Evolutionary conservation across 2,113 vertebrate species (phyloP).

Genomic region (Cranoglanis bouderius): DNA sequence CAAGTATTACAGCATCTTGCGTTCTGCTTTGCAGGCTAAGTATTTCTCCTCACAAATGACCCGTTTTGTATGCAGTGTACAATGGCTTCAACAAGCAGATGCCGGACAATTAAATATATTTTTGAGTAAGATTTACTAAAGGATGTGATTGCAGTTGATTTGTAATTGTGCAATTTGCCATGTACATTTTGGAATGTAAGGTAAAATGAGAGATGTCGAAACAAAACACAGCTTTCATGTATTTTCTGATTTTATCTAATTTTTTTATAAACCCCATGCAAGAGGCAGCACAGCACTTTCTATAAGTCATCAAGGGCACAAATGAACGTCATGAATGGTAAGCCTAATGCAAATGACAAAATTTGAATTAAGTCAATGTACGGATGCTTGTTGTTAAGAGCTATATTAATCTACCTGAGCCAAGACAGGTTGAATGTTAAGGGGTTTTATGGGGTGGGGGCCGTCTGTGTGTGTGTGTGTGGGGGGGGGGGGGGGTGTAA

Average conservation of each 20-base stretch:
- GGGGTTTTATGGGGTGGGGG: background rate
- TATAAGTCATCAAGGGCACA: background rate
- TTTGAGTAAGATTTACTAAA: slow-evolving; percentile 90
- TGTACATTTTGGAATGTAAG: slow-evolving; percentile 62
- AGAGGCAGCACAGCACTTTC: background rate
- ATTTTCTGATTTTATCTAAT: background rate
- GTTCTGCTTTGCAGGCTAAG: slow-evolving; percentile 98
- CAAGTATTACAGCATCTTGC: slow-evolving; percentile 99
- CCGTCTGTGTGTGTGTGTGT: too few species aligned
- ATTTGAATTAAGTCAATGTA: background rate
- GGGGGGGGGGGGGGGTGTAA: background rate
- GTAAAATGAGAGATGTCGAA: slow-evolving; percentile 47
- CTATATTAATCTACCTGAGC: background rate
- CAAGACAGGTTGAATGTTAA: slow-evolving; percentile 6
- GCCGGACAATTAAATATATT: slow-evolving; percentile 97
- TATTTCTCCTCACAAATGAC: slow-evolving; percentile 98
- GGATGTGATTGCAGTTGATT: slow-evolving; percentile 94
- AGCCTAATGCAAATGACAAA: background rate
- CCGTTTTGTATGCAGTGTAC: slow-evolving; percentile 91
- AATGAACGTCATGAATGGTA: background rate
- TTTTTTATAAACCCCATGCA: background rate
- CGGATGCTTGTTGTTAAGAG: background rate
- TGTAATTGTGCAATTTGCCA: slow-evolving; percentile 86
- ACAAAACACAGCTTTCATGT: background rate
- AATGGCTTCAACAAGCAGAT: slow-evolving; percentile 93